These are phyloP conservation scores for Phymanthus crucifer DNA, from an alignment of 92 coral and sea anemone genomes.

Conservation along the genomic window DNA sequence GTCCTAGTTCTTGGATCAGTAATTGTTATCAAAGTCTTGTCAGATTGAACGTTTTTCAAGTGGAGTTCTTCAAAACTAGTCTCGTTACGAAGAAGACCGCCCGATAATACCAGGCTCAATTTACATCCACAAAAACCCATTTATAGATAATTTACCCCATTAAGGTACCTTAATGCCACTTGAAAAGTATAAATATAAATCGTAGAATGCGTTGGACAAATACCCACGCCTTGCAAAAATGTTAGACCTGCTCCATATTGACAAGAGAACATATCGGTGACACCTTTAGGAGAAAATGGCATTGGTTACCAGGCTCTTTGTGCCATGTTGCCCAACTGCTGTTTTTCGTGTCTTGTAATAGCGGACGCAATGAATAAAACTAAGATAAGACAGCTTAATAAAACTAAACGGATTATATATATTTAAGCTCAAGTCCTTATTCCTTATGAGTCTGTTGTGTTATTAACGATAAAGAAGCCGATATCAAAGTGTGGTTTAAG, in stretches of 20 bases:
- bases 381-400: constrained; percentile 36
- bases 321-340: neutral
- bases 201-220: neutral
- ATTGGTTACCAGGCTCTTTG: neutral
- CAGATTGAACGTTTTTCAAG: neutral
- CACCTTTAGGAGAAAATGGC: neutral
- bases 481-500: neutral
- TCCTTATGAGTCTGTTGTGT: constrained; percentile 10
- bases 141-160: neutral
- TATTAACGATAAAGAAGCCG: neutral
- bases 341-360: constrained; percentile 11
- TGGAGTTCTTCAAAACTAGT: neutral
- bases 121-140: neutral
- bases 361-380: constrained; percentile 7
- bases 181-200: neutral
- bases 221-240: neutral
- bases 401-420: constrained; percentile 20
- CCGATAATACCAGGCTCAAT: neutral
- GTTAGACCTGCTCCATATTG: neutral
- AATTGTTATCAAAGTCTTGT: neutral
- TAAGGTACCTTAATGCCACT: neutral
- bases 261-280: neutral
- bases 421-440: neutral
- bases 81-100: neutral
- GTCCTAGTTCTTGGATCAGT: neutral